Evolutionary conservation across 2,888 invertebrate genomes (phyloP), one percentile per base, ranked within the genome.

Genomic region (Pyrrhia umbra): DNA sequence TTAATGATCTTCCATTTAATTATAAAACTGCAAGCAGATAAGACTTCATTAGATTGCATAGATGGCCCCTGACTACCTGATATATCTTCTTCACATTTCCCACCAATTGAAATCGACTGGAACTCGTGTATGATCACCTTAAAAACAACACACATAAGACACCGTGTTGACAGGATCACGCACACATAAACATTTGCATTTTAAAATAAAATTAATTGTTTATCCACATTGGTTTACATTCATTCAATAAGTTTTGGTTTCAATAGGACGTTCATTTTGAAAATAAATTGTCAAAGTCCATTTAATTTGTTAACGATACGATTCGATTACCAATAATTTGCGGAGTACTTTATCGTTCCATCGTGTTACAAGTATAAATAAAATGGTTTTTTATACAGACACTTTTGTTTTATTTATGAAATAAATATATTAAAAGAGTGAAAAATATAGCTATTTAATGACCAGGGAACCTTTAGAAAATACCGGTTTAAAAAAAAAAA

Each of bases 341-440:
- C 66, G 34, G 57, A 67, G 67, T 66, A 67, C 50, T 69, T 75
- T 72, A 55, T 62, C 62, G 55, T 68, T 75, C 58, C 46, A 56
- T 68, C 54, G 69, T 75, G 79, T 68, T 75, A 42, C 66, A 66
- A 63, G 47, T 59, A 66, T 64, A 27, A 78, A 77, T 77, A 79
- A 77, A 77, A 79, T 71, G 67, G 43, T 75, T 78, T 27, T 77
- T 66, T 68, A 46, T 65, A 71, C 68, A 55, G 34, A 40, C n/a
- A 43, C 25, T 64, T 70, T 57, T 67, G 63, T 75, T 77, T 77
- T 61, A 61, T 61, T 77, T 46, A 18, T 49, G 21, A 49, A 9
- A 45, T 43, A 13, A 27, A n/a, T n/a, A n/a, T n/a, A n/a, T n/a
- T n/a, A n/a, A n/a, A n/a, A n/a, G n/a, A n/a, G n/a, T n/a, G n/a